These are phyloP conservation scores for Salvelinus fontinalis DNA, from an alignment of 2,113 vertebrate genomes.

Conservation along the genomic window DNA sequence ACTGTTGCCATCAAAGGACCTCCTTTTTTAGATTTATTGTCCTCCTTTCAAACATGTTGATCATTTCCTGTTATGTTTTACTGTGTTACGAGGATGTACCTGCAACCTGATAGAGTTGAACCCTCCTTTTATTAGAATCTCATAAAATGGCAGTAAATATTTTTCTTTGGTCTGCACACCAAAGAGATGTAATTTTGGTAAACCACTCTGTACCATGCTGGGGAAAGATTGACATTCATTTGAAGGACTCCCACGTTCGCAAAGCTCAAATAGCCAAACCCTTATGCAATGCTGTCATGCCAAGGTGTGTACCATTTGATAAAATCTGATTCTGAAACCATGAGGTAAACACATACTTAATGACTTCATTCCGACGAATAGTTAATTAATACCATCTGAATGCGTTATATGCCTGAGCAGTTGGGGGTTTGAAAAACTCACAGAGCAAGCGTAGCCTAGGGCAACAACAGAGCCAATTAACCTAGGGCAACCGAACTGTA, in stretches of 20 bases:
- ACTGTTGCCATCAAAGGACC: conserved; percentile 43
- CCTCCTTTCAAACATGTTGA: neutral
- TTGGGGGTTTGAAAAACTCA: conserved; percentile 31
- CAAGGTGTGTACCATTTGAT: conserved; percentile 27
- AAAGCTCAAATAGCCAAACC: conserved; percentile 39
- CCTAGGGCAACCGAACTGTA: conserved; percentile 48
- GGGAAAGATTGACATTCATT: conserved; percentile 36
- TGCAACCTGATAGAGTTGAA: conserved; percentile 25
- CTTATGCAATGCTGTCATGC: conserved; percentile 19
- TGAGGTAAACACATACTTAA: conserved; percentile 65
- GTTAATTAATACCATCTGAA: conserved; percentile 75
- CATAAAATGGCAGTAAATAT: conserved; percentile 2
- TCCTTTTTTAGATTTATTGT: conserved; percentile 31
- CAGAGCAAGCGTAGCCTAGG: conserved; percentile 49
- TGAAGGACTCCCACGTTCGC: conserved; percentile 21
- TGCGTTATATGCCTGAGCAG: conserved; percentile 48
- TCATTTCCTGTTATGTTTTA: conserved; percentile 15
- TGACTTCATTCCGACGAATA: conserved; percentile 57
- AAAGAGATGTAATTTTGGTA: conserved; percentile 23
- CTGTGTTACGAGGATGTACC: conserved; percentile 31
- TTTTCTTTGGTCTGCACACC: neutral
- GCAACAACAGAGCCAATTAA: conserved; percentile 59
- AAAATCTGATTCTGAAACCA: conserved; percentile 51
- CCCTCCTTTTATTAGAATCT: conserved; percentile 27
- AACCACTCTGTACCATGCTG: conserved; percentile 16